Conservation (phyloP, 2,888 invertebrate genomes). For the Drosophila lacicola region DNA sequence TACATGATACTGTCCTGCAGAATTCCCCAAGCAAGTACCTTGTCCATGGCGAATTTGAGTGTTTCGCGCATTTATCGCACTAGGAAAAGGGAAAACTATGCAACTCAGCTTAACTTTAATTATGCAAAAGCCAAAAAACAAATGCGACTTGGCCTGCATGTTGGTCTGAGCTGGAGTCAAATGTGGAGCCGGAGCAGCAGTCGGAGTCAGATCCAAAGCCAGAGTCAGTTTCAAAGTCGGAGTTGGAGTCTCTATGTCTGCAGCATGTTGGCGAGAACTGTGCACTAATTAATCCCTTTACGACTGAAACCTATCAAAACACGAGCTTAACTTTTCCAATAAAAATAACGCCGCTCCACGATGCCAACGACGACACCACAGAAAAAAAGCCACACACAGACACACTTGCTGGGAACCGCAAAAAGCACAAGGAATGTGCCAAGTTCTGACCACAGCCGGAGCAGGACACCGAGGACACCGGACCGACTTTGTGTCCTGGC, state of each 20-base stretch:
- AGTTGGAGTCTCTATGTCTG: conserved; percentile 37
- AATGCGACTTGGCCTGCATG: conserved; percentile 54
- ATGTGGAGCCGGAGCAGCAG: conserved; percentile 5
- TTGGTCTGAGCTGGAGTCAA: conserved; percentile 23
- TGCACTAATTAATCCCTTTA: conserved; percentile 83
- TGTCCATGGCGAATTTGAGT: conserved; percentile 26
- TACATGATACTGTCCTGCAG: not conserved
- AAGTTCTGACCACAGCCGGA: conserved; percentile 76
- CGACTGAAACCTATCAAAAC: conserved; percentile 83
- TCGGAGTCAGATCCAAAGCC: not conserved
- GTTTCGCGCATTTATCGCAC: conserved; percentile 24
- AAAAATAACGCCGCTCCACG: conserved; percentile 75
- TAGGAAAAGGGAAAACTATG: conserved; percentile 36
- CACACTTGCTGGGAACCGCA: conserved; percentile 50
- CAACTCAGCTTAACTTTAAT: conserved; percentile 73
- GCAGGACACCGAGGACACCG: conserved; percentile 37
- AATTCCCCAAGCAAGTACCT: conserved; percentile 11
- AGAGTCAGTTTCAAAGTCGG: conserved; percentile 8
- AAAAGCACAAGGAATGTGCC: conserved; percentile 73
- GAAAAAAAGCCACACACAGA: conserved; percentile 34
- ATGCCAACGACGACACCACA: conserved; percentile 49
- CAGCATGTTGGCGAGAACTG: conserved; percentile 70
- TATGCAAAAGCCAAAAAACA: conserved; percentile 66
- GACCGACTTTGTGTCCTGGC: conserved; percentile 60
- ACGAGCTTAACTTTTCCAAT: conserved; percentile 84